Evolutionary conservation across 1,140 invertebrate genomes (phyloP), one percentile per base, ranked within the genome.

Genomic region (Trachymyrmex septentrionalis): DNA sequence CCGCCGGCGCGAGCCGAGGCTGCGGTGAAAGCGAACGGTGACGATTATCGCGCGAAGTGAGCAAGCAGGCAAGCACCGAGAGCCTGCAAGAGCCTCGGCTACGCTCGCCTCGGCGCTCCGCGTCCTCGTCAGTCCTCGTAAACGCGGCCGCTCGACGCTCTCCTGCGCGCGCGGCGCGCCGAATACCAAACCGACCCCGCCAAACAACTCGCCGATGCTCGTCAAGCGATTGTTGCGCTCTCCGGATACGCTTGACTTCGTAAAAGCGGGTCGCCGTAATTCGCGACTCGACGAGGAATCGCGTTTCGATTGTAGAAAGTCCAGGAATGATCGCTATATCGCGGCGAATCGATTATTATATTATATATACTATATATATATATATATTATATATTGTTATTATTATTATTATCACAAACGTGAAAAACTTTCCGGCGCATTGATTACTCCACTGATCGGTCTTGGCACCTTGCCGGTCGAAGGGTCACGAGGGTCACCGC

Each of bases 21-120:
- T 73, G 44, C 64, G 85, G 91, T 91, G 88, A 92, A 92, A 92
- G 91, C 91, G 88, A 89, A 86, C 67, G 78, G 75, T 34, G 59
- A 76, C 61, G 87, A 90, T 91, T 91, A 87, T 84, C 81, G 84
- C 69, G 73, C 76, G 14, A 21, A 72, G 61, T 50, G 67, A 73
- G 55, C 78, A 57, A 61, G 53, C 66, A 57, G 9, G 34, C 66
- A 57, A 34, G 34, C 66, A 57, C 27, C 38, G 34, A 71, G 69
- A 71, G 16, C 59, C 76, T 30, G 53, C 59, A 57, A 38, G 34
- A 34, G 30, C 30, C 30, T 27, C 12, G 9, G 6, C 86, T 59
- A 12, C 30, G 10, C 38, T 57, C 53, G 50, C 48, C 48, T 59
- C 59, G n/a, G 44, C 34, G 86, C 0, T 38, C 34, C 34, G 7